A percentile compares a stretch with the other conserved stretches of the same genome.
Evolutionary conservation across 2,113 vertebrate genomes (phyloP).

Genomic region (Charina bottae): DNA sequence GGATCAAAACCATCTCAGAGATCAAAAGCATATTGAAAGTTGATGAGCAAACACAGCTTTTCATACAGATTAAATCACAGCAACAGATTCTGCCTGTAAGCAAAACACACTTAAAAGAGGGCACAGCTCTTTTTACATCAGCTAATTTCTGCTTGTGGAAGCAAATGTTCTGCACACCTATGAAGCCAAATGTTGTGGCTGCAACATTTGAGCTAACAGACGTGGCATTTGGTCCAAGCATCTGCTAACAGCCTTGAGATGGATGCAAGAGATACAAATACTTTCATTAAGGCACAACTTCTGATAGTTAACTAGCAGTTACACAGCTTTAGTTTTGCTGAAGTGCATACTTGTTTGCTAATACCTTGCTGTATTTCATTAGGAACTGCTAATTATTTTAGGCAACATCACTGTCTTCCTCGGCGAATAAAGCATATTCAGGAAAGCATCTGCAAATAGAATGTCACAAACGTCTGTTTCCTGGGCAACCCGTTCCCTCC

Average conservation of each 20-base stretch:
- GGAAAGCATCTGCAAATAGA: slow-evolving; percentile 33
- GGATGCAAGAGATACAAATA: not conserved
- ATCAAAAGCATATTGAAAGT: not conserved
- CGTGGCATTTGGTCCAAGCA: not conserved
- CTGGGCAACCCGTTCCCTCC: slow-evolving; percentile 61
- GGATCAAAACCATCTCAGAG: not conserved
- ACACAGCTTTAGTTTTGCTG: rapidly evolving
- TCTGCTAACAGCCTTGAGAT: not conserved
- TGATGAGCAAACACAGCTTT: not conserved
- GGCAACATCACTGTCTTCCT: not conserved
- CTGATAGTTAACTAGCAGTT: not conserved
- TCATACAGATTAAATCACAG: not conserved
- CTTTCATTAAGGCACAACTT: not conserved
- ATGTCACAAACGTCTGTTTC: slow-evolving; percentile 57
- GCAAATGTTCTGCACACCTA: not conserved
- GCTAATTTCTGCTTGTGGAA: not conserved
- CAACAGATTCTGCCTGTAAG: not conserved
- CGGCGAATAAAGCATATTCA: not conserved
- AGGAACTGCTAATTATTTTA: not conserved
- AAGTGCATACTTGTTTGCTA: rapidly evolving
- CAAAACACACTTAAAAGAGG: not conserved
- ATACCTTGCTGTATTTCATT: not conserved
- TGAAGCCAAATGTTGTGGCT: not conserved
- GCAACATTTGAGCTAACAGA: not conserved
- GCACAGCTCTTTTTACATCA: not conserved